Evolutionary conservation across 1,140 invertebrate genomes (phyloP).

Genomic region (Cydia splendana): DNA sequence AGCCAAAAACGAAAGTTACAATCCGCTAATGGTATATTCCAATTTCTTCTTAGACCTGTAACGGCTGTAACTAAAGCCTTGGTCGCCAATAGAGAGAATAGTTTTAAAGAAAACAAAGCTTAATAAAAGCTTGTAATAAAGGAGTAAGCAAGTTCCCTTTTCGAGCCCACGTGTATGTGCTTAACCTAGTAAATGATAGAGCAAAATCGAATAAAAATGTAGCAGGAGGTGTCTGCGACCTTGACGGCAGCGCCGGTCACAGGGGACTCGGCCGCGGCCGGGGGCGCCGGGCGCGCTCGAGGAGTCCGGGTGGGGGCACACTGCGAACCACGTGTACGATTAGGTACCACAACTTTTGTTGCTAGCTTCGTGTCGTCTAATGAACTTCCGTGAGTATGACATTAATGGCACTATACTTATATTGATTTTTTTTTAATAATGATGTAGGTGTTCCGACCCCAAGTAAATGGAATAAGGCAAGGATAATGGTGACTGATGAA

Average conservation of each 20-base stretch:
- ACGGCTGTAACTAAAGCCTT: no score
- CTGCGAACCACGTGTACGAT: slow-evolving; percentile 36
- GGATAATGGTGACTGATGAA: no score
- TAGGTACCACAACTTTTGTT: not conserved
- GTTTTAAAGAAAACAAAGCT: no score
- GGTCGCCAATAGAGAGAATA: no score
- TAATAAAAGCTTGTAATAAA: not conserved
- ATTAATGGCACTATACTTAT: no score
- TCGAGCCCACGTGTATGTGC: slow-evolving; percentile 9
- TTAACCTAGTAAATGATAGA: slow-evolving; percentile 31
- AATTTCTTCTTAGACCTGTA: no score
- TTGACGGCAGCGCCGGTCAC: slow-evolving; percentile 47
- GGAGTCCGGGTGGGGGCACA: slow-evolving; percentile 43
- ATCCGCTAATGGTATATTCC: no score
- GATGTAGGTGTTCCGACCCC: no score
- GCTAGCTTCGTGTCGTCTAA: not conserved
- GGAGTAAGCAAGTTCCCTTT: not conserved
- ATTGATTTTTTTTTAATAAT: no score
- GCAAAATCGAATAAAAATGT: slow-evolving; percentile 39
- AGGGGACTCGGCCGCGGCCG: slow-evolving; percentile 41
- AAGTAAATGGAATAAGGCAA: no score
- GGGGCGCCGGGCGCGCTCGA: slow-evolving; percentile 41
- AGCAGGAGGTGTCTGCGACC: slow-evolving; percentile 49
- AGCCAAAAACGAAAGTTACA: no score
- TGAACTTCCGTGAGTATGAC: not conserved